Evolutionary conservation across 2,888 invertebrate genomes (phyloP), one percentile per base, ranked within the genome.

Genomic region (Lissocephala sabroskyi): DNA sequence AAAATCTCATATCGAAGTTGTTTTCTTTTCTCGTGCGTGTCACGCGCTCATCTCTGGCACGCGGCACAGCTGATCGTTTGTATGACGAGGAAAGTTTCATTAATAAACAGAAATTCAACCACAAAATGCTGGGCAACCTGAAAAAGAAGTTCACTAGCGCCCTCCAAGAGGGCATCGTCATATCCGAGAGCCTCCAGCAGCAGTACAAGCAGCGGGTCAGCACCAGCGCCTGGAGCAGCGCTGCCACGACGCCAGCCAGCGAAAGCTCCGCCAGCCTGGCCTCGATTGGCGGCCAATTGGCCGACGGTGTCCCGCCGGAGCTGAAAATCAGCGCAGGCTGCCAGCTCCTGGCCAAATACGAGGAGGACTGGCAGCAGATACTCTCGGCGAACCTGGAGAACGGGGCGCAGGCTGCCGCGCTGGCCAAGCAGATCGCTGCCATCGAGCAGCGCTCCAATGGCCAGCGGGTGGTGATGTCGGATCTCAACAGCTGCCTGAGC

Each of bases 301-400:
- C 77, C 1, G 49, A 80, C 2, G 79, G 71, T 1, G 37, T 81
- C n/a, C 79, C 82, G 3, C 45, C 61, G 1, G 75, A 82, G 29
- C 65, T 85, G 1, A 86, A 87, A 65, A 77, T 85, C 39, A 86
- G 88, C 74, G 90, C 90, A 3, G 91, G 91, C 2, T 87, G 88
- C 18, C 87, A 88, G 64, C 80, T 91, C 36, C 79, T 92, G 37
- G 86, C 88, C 43, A 87, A 88, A 65, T 91, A 89, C 77, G 90
- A 91, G 79, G 84, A 87, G 33, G 86, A 88, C 47, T 92, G 91
- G 91, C 87, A 87, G 49, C 86, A 87, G 49, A 79, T 91, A 11
- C 91, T 91, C 62, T 84, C 86, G 46, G 79, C 87, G 29, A 89
- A 89, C 40, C 89, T 90, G 65, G 86, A 87, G 41, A 91, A 91